Conservation (phyloP, 2,797 vertebrate species). For the Orestias chungarensis region DNA sequence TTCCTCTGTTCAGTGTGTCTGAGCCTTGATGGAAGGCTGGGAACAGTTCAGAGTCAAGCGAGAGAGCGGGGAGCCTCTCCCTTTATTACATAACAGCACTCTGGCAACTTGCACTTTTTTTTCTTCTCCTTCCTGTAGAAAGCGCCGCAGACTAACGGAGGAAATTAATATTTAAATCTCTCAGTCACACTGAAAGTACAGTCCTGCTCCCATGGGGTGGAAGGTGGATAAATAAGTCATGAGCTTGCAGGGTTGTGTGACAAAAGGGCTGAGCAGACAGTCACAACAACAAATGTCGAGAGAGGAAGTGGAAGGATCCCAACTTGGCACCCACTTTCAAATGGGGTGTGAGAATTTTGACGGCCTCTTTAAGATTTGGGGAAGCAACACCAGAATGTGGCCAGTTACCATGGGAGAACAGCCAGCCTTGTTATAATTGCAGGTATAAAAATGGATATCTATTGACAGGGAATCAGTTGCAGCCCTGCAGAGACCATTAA, state of each 20-base stretch:
- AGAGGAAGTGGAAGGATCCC: conserved; percentile 39
- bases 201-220: conserved; percentile 49
- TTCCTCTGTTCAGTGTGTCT: conserved; percentile 15
- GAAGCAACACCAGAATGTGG: conserved; percentile 3
- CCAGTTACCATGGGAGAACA: conserved; percentile 1
- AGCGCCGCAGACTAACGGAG: conserved; percentile 53
- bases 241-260: conserved; percentile 68
- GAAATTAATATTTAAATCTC: conserved; percentile 79
- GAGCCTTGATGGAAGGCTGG: conserved; percentile 25
- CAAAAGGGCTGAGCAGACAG: conserved; percentile 55
- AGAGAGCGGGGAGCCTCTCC: conserved; percentile 30
- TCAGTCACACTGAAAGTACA: conserved; percentile 58
- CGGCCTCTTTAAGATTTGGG: conserved; percentile 10
- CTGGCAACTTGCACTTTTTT: conserved; percentile 39
- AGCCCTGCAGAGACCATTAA: conserved; percentile 16
- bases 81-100: conserved; percentile 63
- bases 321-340: conserved; percentile 45
- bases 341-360: conserved; percentile 37
- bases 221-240: conserved; percentile 76
- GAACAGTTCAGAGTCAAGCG: conserved; percentile 33
- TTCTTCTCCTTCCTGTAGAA: conserved; percentile 42
- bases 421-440: neutral
- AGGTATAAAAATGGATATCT: neutral
- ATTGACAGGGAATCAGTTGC: neutral
- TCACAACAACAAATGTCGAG: conserved; percentile 50